Evolutionary conservation across 2,888 invertebrate species (phyloP), one percentile per base, ranked within the genome.

Genomic region (Phlogophora meticulosa): DNA sequence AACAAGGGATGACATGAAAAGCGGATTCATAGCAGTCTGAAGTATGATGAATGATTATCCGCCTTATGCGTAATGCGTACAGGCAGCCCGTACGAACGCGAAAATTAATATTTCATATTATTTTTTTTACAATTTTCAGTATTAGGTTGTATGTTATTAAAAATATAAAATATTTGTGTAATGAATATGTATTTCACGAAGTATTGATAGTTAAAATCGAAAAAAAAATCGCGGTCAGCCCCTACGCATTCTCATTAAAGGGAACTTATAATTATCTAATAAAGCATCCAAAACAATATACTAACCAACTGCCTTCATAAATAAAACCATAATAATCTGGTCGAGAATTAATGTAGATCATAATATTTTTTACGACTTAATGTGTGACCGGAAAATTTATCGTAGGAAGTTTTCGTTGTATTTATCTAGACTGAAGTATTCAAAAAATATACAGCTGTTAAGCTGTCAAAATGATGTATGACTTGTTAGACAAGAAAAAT

Each of bases 381-480:
- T 52, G 15, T 61, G 62, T 42, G 56, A 45, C 22, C 56, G 56
- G 40, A 65, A 32, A 46, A 43, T 52, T 49, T 57, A 78, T 75
- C 10, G 17, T 68, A 48, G 69, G 56, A 57, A 75, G 68, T 55
- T 71, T 61, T 52, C 32, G 15, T 20, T 17, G n/a, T 55, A 43
- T 63, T 32, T 70, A 67, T 70, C 75, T 75, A 52, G 67, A 66
- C 56, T 17, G 15, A 42, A 53, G 11, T 51, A 28, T 65, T 55
- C 40, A 10, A 45, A 56, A 34, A 67, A 45, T 43, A 38, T 43
- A 70, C 38, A 57, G 71, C 62, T 45, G 43, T 34, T 45, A 40
- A 36, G 46, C 70, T 76, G 77, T 56, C 71, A 56, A 40, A 51
- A 43, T 70, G 55, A 76, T 48, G 24, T 52, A 75, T 28, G 28